These are phyloP conservation scores for Meloidogyne floridensis DNA, from an alignment of 1,140 invertebrate genomes.

Conservation along the genomic window DNA sequence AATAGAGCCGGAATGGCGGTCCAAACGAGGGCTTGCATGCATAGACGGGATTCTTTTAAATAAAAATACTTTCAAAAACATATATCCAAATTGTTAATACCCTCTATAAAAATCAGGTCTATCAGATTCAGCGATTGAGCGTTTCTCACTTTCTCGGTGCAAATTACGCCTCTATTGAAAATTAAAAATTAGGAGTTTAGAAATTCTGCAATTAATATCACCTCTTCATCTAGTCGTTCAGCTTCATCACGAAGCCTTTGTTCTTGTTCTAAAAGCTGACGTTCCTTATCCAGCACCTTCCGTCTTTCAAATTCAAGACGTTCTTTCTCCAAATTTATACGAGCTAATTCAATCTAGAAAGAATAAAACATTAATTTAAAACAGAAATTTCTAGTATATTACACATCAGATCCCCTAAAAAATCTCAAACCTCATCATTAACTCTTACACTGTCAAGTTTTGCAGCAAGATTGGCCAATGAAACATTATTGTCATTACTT, in stretches of 20 bases:
- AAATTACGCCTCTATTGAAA: slow-evolving; percentile 34
- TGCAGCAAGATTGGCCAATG: background rate
- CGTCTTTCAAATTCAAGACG: slow-evolving; percentile 58
- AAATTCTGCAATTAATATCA: background rate
- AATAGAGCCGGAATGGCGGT: background rate
- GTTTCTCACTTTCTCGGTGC: slow-evolving; percentile 49
- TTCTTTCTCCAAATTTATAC: slow-evolving; percentile 60
- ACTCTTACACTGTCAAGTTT: slow-evolving; percentile 51
- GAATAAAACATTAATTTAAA: background rate
- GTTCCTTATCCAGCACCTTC: slow-evolving; percentile 58
- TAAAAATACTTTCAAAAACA: background rate
- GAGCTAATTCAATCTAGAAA: slow-evolving; percentile 61
- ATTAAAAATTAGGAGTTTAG: background rate
- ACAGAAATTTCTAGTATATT: too few species aligned
- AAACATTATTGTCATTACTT: slow-evolving; percentile 14
- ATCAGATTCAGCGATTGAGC: slow-evolving; percentile 53
- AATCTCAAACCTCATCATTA: slow-evolving; percentile 13
- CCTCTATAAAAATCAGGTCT: slow-evolving; percentile 50
- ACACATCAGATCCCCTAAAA: background rate
- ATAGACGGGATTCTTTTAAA: background rate
- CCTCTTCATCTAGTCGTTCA: slow-evolving; percentile 23
- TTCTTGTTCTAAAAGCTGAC: slow-evolving; percentile 52
- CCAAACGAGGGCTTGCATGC: background rate
- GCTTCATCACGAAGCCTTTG: slow-evolving; percentile 20
- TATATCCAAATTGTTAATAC: background rate